phyloP scores from a whole-genome alignment of 1,140 invertebrate species.

The Ericerus pela region DNA sequence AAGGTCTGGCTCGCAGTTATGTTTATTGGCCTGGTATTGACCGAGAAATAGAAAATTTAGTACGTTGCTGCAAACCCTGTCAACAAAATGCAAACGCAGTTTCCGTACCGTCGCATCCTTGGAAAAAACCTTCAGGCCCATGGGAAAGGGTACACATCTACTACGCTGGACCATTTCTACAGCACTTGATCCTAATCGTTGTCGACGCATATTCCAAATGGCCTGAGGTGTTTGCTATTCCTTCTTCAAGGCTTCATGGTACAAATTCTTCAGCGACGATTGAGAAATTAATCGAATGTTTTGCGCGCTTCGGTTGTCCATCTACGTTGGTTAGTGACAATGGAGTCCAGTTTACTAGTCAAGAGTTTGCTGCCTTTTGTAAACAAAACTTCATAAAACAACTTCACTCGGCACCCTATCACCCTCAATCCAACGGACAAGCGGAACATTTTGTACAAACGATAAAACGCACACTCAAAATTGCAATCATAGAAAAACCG shows the following conservation, averaged over 20 bases:
- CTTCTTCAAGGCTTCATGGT: no score
- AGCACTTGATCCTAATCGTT: constrained; percentile 30
- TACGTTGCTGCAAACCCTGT: no score
- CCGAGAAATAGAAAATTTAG: no score
- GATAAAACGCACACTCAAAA: neutral
- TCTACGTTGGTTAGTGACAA: neutral
- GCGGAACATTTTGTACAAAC: neutral
- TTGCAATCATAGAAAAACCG: neutral
- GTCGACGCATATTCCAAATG: constrained; percentile 31
- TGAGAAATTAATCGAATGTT: neutral
- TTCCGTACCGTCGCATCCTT: no score
- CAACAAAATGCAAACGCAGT: no score
- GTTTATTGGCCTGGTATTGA: no score
- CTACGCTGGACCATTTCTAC: constrained; percentile 26
- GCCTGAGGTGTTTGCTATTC: neutral
- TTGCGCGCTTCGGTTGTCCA: neutral
- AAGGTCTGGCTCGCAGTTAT: no score
- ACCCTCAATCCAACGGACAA: neutral
- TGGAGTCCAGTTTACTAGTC: neutral
- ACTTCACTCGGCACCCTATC: neutral
- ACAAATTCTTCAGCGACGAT: neutral
- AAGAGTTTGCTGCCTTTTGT: neutral
- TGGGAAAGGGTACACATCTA: constrained; percentile 27
- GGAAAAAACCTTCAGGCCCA: constrained; percentile 23
- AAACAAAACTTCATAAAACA: neutral